Evolutionary conservation across 2,888 invertebrate species (phyloP).

Genomic region (Mythimna impura): DNA sequence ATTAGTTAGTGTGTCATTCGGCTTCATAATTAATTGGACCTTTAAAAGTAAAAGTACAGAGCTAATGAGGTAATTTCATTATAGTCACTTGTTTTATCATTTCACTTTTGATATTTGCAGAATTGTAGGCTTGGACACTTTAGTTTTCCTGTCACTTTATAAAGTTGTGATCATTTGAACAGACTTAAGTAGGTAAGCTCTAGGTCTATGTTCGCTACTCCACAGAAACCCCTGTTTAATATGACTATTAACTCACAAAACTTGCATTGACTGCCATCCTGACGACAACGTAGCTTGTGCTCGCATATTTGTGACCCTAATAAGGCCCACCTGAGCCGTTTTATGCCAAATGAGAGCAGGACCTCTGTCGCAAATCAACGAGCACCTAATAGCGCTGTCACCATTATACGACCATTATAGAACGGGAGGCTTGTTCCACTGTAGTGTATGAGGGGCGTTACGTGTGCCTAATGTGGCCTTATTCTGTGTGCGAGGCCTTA

Average conservation of each 20-base stretch:
- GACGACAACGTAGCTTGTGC: constrained; percentile 51
- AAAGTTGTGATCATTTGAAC: neutral
- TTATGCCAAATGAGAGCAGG: constrained; percentile 64
- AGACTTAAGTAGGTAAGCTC: neutral
- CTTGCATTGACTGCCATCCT: constrained; percentile 44
- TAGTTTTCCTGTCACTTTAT: neutral
- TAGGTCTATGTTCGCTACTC: constrained; percentile 2
- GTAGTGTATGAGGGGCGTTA: constrained; percentile 69
- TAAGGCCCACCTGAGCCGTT: constrained; percentile 62
- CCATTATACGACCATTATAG: constrained; percentile 73
- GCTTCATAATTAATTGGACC: neutral
- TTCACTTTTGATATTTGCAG: neutral
- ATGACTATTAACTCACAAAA: constrained; percentile 49
- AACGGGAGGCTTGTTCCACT: constrained; percentile 68
- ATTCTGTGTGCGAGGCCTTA: constrained; percentile 58
- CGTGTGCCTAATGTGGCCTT: constrained; percentile 67
- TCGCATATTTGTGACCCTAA: constrained; percentile 63
- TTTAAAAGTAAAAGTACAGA: neutral
- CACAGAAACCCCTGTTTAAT: constrained; percentile 25
- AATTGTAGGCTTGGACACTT: neutral
- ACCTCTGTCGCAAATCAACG: constrained; percentile 63
- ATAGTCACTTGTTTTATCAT: neutral
- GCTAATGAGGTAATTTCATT: neutral
- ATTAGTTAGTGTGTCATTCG: neutral
- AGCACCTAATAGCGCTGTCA: constrained; percentile 71